A percentile compares a stretch with the other conserved stretches of the same genome.
Evolutionary conservation across 2,113 vertebrate genomes (phyloP).

Genomic region (Macroglossus sobrinus): DNA sequence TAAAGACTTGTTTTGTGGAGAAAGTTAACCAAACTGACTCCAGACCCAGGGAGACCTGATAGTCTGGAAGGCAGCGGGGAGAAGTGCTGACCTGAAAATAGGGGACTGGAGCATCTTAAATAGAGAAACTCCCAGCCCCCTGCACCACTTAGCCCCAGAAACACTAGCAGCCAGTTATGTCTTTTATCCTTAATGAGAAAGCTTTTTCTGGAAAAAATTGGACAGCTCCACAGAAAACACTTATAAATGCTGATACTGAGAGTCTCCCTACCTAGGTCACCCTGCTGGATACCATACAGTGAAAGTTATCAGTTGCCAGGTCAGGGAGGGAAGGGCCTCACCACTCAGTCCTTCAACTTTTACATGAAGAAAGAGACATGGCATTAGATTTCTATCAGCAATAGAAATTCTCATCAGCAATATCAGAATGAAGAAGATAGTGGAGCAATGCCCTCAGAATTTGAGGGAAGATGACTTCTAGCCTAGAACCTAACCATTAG

Average conservation of each 20-base stretch:
- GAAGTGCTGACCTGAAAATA: neutral
- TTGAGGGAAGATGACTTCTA: neutral
- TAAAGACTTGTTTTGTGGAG: constrained; percentile 18
- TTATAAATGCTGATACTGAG: neutral
- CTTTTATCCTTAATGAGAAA: constrained; percentile 12
- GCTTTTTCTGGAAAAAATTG: neutral
- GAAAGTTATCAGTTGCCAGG: neutral
- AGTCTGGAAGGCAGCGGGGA: neutral
- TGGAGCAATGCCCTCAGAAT: neutral
- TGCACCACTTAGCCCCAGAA: neutral
- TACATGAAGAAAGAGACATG: neutral
- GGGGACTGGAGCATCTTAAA: neutral
- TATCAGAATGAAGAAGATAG: neutral
- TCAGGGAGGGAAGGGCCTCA: neutral
- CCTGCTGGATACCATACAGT: neutral
- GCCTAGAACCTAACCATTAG: neutral
- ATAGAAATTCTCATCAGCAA: neutral
- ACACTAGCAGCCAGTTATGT: neutral
- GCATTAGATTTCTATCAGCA: neutral
- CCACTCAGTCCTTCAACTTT: neutral
- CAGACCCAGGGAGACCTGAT: neutral
- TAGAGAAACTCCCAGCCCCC: neutral
- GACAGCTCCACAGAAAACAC: neutral
- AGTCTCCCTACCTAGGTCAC: neutral
- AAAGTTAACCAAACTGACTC: neutral